Conservation (phyloP, 2,888 invertebrate genomes). For the Agelastica alni region DNA sequence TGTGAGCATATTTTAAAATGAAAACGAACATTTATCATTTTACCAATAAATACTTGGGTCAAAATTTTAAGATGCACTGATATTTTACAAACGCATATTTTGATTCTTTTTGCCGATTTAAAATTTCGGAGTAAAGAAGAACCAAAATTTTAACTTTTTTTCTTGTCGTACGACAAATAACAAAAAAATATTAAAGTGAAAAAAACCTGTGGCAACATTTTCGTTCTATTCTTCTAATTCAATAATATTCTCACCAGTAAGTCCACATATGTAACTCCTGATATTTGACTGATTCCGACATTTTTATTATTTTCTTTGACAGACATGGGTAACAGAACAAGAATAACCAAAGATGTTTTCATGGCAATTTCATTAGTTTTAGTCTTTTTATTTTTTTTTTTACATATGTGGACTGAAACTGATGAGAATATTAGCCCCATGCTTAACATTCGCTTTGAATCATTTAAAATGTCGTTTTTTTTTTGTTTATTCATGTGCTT, state of each 20-base stretch:
- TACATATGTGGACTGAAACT: slow-evolving; percentile 43
- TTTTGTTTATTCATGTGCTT: slow-evolving; percentile 16
- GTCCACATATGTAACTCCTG: slow-evolving; percentile 36
- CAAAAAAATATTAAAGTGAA: too few species aligned
- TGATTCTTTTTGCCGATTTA: too few species aligned
- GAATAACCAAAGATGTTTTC: not conserved
- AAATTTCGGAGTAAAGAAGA: too few species aligned
- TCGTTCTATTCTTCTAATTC: slow-evolving; percentile 26
- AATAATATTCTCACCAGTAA: slow-evolving; percentile 39
- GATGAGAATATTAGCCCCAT: slow-evolving; percentile 42
- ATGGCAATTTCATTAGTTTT: slow-evolving; percentile 13
- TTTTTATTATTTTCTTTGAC: slow-evolving; percentile 18
- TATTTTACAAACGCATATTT: too few species aligned
- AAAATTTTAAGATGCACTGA: too few species aligned
- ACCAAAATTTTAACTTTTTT: too few species aligned
- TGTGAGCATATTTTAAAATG: too few species aligned
- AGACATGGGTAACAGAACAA: slow-evolving; percentile 20
- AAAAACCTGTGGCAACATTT: not conserved
- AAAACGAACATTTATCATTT: too few species aligned
- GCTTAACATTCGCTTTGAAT: slow-evolving; percentile 21
- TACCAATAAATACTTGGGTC: too few species aligned
- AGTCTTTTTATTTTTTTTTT: slow-evolving; percentile 27
- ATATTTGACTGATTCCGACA: slow-evolving; percentile 13
- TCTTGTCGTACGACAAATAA: too few species aligned
- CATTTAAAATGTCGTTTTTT: slow-evolving; percentile 8